Conservation (phyloP, 2,113 vertebrate species). For the Hippocampus guttulatus region DNA sequence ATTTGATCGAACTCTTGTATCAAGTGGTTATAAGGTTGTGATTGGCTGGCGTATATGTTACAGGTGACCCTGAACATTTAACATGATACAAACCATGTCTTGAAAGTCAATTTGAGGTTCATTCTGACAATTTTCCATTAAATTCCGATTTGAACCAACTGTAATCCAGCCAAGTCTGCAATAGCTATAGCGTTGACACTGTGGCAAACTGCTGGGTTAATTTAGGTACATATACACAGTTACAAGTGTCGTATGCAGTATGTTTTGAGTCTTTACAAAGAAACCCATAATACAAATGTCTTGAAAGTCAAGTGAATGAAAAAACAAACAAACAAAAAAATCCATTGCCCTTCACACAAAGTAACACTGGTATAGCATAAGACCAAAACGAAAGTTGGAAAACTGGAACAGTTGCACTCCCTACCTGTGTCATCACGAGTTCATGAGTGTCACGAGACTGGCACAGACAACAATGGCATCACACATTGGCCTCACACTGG, state of each 20-base stretch:
- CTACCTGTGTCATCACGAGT: constrained; percentile 60
- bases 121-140: constrained; percentile 12
- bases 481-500: constrained; percentile 54
- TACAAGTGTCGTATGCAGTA: not conserved
- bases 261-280: constrained; percentile 1
- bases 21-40: not conserved
- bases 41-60: not conserved
- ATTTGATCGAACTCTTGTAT: not conserved
- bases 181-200: constrained; percentile 36
- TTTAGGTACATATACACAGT: constrained; percentile 44
- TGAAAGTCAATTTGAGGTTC: not conserved
- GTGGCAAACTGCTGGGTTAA: constrained; percentile 43
- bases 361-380: constrained; percentile 26
- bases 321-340: not conserved
- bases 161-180: constrained; percentile 9
- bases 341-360: not conserved
- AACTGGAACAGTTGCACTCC: constrained; percentile 26
- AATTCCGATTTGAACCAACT: not conserved
- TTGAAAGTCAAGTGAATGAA: not conserved
- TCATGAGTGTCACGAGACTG: constrained; percentile 68
- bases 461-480: constrained; percentile 65
- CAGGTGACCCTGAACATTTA: constrained; percentile 14
- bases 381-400: constrained; percentile 26
- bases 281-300: not conserved
- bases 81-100: constrained; percentile 1